phyloP scores from a whole-genome alignment of 2,888 invertebrate species.

The Melinaea menophilus region DNA sequence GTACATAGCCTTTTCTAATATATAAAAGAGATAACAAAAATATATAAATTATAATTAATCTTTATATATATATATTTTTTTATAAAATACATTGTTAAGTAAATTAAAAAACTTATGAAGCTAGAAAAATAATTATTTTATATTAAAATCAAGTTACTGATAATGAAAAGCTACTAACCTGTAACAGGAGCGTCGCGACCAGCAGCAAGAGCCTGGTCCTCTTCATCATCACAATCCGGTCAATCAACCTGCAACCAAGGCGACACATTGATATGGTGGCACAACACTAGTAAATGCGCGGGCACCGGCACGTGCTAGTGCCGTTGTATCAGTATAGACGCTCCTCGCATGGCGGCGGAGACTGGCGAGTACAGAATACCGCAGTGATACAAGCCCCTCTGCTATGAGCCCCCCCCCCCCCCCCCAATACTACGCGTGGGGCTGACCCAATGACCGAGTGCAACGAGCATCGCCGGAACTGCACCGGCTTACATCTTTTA shows the following conservation, averaged over 20 bases:
- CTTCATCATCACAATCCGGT: constrained; percentile 71
- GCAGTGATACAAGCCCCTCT: constrained; percentile 28
- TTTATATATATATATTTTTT: no score
- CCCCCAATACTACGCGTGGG: constrained; percentile 39
- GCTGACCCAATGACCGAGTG: constrained; percentile 75
- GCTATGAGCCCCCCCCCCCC: constrained; percentile 27
- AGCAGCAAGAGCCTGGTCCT: constrained; percentile 71
- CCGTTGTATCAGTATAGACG: constrained; percentile 44
- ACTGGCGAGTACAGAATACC: constrained; percentile 33
- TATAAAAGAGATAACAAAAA: not conserved
- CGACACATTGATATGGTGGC: constrained; percentile 55
- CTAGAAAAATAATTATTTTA: no score
- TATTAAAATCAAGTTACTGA: no score
- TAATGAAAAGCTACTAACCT: constrained; percentile 49
- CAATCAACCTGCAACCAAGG: constrained; percentile 70
- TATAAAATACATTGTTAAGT: no score
- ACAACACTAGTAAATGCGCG: constrained; percentile 46
- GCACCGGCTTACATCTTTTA: constrained; percentile 64
- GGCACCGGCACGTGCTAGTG: constrained; percentile 46
- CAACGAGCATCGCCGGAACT: constrained; percentile 63
- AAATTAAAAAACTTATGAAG: no score
- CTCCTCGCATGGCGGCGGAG: constrained; percentile 46
- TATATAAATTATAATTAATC: not conserved
- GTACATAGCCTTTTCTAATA: not conserved
- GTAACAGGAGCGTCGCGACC: constrained; percentile 68